phyloP scores from a whole-genome alignment of 2,113 vertebrate species.

The Carassius carassius region DNA sequence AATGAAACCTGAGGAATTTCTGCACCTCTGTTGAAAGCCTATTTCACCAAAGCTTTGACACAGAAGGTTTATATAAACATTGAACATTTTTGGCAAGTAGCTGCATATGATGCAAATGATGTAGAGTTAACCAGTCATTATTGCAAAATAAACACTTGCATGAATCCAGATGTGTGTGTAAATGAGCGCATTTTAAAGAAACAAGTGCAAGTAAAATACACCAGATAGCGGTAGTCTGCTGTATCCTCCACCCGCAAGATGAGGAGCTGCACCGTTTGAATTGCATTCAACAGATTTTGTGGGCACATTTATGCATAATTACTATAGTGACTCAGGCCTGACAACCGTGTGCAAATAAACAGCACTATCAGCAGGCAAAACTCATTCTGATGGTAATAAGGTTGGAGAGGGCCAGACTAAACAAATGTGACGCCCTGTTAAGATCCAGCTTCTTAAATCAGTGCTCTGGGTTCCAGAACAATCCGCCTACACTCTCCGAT shows the following conservation, averaged over 20 bases:
- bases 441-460: conserved; percentile 32
- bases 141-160: not conserved
- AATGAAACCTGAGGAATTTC: too few species aligned
- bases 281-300: not conserved
- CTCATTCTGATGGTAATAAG: conserved; percentile 22
- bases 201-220: not conserved
- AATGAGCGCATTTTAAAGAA: not conserved
- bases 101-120: not conserved
- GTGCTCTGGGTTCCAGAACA: not conserved
- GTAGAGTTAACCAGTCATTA: not conserved
- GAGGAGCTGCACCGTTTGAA: not conserved
- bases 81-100: not conserved
- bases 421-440: conserved; percentile 28
- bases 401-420: conserved; percentile 26
- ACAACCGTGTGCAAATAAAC: not conserved
- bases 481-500: conserved; percentile 13
- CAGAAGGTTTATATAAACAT: too few species aligned
- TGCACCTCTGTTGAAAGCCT: too few species aligned
- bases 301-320: not conserved
- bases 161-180: not conserved
- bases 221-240: not conserved
- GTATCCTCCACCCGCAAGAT: not conserved
- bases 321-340: not conserved
- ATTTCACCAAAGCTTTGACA: too few species aligned
- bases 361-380: not conserved